These are phyloP conservation scores for Dicycla oo DNA, from an alignment of 2,888 invertebrate genomes.

Conservation along the genomic window DNA sequence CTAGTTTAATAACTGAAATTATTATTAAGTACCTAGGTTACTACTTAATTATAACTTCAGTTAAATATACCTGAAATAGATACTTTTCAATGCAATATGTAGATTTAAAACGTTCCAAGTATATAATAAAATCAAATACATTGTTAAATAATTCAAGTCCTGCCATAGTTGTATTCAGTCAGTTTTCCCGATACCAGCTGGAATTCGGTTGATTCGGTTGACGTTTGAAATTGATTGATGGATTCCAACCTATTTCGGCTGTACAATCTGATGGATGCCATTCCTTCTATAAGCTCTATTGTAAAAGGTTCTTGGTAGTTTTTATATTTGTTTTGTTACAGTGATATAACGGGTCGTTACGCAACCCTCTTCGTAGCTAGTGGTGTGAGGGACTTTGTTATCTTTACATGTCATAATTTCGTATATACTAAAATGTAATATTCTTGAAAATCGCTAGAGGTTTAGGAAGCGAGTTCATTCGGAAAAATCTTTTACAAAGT, in stretches of 20 bases:
- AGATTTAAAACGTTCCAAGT: not conserved
- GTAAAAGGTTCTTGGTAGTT: slow-evolving; percentile 6
- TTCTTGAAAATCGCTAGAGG: too few relatives aligned
- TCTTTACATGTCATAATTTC: not conserved
- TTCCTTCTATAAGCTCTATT: slow-evolving; percentile 25
- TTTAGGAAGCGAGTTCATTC: too few relatives aligned
- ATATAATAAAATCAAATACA: not conserved
- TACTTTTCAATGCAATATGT: not conserved
- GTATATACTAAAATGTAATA: too few relatives aligned
- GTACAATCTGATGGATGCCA: slow-evolving; percentile 52
- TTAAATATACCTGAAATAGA: not conserved
- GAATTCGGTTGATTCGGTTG: slow-evolving; percentile 42
- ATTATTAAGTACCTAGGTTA: not conserved
- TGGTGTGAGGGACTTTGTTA: not conserved
- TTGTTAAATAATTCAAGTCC: slow-evolving; percentile 1
- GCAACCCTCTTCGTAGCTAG: not conserved
- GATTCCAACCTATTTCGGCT: slow-evolving; percentile 44
- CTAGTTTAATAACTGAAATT: not conserved
- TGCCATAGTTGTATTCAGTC: not conserved
- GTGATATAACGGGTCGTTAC: not conserved
- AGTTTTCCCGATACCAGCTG: slow-evolving; percentile 13
- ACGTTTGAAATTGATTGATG: slow-evolving; percentile 56
- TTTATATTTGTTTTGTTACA: slow-evolving; percentile 6
- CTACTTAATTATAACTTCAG: not conserved
- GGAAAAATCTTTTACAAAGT: not conserved